These are phyloP conservation scores for Tetrax tetrax DNA, from an alignment of 2,113 vertebrate genomes.

Conservation along the genomic window DNA sequence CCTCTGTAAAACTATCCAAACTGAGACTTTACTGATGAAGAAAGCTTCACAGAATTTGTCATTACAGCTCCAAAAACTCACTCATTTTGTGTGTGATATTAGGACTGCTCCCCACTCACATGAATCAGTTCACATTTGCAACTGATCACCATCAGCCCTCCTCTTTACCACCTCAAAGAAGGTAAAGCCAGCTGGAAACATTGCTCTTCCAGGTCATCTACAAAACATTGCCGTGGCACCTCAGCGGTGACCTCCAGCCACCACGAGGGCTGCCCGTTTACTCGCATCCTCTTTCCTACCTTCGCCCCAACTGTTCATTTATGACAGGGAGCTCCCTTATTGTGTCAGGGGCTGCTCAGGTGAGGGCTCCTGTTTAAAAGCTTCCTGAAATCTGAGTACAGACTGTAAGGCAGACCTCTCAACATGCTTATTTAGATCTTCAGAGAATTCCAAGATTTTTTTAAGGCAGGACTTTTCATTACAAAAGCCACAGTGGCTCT, in stretches of 20 bases:
- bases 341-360: background rate
- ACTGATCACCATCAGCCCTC: background rate
- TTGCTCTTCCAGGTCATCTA: background rate
- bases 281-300: conserved; percentile 19
- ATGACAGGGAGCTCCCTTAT: background rate
- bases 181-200: background rate
- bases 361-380: background rate
- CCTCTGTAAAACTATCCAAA: background rate
- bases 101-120: background rate
- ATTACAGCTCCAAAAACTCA: background rate
- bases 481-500: background rate
- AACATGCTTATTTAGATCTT: background rate
- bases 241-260: background rate
- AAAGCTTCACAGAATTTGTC: background rate
- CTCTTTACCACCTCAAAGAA: background rate
- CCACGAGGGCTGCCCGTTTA: background rate
- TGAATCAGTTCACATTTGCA: background rate
- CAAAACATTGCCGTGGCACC: background rate
- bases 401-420: background rate
- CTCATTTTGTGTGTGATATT: background rate
- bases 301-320: background rate
- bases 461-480: background rate
- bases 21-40: background rate
- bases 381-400: background rate
- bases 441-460: background rate